phyloP scores from a whole-genome alignment of 1,140 invertebrate species.

The Gonatopus flavifemur region DNA sequence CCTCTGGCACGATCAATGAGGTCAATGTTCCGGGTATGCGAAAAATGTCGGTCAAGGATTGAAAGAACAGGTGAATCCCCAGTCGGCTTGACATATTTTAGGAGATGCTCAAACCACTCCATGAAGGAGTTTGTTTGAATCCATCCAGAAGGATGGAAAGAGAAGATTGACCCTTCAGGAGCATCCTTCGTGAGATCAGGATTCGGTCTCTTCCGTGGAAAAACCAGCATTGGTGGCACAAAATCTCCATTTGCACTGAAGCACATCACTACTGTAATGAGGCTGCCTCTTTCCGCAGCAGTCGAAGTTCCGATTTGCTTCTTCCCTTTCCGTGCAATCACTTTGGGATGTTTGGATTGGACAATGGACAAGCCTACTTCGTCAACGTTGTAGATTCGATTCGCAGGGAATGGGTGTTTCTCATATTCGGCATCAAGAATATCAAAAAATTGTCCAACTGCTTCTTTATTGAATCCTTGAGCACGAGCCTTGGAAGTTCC shows the following conservation, averaged over 20 bases:
- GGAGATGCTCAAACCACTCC: background rate
- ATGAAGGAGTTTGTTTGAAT: constrained; percentile 1
- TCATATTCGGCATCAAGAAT: constrained; percentile 1
- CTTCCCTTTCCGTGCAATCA: constrained; percentile 38
- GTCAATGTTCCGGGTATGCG: background rate
- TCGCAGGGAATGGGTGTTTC: constrained; percentile 14
- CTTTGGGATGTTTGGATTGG: constrained; percentile 43
- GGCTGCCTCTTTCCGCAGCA: constrained; percentile 40
- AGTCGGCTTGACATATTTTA: background rate
- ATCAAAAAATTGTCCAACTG: no score
- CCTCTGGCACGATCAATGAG: background rate
- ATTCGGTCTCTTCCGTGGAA: constrained; percentile 18
- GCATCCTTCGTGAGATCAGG: constrained; percentile 10
- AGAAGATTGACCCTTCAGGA: constrained; percentile 7
- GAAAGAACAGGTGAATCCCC: background rate
- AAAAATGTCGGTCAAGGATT: background rate
- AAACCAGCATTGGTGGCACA: constrained; percentile 41
- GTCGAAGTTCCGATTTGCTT: constrained; percentile 42
- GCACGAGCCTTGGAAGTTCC: no score
- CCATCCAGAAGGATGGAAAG: no score
- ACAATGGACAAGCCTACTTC: constrained; percentile 52
- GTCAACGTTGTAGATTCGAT: constrained; percentile 43
- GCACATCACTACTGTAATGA: constrained; percentile 28
- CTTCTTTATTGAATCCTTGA: no score
- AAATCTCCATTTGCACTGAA: constrained; percentile 37